Percentiles rank a stretch among this genome's conserved stretches.
phyloP scores from a whole-genome alignment of 2,888 invertebrate species.

The Embidobia sp. region DNA sequence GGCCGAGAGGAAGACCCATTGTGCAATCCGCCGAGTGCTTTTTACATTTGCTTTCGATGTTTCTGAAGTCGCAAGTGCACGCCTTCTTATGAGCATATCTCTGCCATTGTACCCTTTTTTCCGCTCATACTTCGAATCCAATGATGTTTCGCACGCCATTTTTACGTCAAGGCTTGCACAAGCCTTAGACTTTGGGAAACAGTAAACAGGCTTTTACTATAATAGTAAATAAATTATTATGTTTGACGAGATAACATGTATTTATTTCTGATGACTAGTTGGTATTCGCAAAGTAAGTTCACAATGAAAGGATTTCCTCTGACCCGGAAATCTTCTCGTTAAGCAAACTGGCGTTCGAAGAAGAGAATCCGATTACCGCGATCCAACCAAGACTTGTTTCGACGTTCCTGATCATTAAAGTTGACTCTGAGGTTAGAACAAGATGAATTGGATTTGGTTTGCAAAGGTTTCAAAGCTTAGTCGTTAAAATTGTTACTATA shows the following conservation, averaged over 20 bases:
- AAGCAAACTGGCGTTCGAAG: conserved; percentile 53
- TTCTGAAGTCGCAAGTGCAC: conserved; percentile 39
- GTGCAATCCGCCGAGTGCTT: conserved; percentile 58
- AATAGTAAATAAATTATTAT: too few relatives aligned
- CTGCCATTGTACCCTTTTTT: too few relatives aligned
- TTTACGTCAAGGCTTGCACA: too few relatives aligned
- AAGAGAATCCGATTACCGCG: conserved; percentile 55
- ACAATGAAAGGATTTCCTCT: conserved; percentile 25
- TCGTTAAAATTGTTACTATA: too few relatives aligned
- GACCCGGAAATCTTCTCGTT: conserved; percentile 60
- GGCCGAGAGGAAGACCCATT: conserved; percentile 64
- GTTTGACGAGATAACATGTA: too few relatives aligned
- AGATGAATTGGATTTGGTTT: conserved; percentile 67
- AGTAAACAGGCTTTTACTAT: too few relatives aligned
- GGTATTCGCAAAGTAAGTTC: conserved; percentile 8
- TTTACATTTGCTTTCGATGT: conserved; percentile 61
- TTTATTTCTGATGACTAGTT: conserved; percentile 22
- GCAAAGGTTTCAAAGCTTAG: too few relatives aligned
- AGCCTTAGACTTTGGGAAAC: too few relatives aligned
- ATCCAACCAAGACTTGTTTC: conserved; percentile 39
- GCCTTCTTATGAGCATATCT: conserved; percentile 17
- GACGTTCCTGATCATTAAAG: conserved; percentile 69
- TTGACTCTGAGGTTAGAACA: conserved; percentile 69
- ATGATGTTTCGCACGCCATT: too few relatives aligned
- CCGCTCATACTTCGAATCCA: too few relatives aligned